A percentile compares a stretch with the other conserved stretches of the same genome.
Conservation (phyloP, 2,113 vertebrate genomes). For the Cnemophilus loriae region DNA sequence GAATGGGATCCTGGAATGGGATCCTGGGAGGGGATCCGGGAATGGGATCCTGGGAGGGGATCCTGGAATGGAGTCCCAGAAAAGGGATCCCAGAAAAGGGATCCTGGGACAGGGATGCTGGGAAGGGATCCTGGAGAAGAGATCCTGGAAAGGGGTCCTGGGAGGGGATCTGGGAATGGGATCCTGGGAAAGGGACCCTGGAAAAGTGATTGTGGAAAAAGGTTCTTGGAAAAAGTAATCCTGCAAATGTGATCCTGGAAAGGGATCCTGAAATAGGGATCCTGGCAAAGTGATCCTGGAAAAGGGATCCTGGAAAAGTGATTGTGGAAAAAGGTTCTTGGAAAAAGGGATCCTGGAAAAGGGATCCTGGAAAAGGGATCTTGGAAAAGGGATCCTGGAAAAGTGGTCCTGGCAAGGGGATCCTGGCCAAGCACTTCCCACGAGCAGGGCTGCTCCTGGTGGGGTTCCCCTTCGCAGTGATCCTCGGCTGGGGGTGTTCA, state of each 20-base stretch:
- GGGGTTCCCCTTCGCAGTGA: background rate
- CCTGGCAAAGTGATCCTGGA: background rate
- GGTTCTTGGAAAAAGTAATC: rapidly evolving
- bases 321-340: rapidly evolving
- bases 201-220: rapidly evolving
- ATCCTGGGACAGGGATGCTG: background rate
- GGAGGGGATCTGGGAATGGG: background rate
- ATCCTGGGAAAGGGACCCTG: background rate
- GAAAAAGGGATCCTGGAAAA: background rate
- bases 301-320: background rate
- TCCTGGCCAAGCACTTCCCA: background rate
- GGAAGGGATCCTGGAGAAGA: background rate
- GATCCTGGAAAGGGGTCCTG: background rate
- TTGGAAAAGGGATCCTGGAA: background rate
- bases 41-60: no score
- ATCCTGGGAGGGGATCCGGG: no score
- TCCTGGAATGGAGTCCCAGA: no score
- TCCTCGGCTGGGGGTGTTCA: background rate
- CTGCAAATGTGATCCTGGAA: background rate
- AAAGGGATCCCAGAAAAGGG: no score
- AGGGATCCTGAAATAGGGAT: background rate
- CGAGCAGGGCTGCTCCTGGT: background rate
- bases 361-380: background rate
- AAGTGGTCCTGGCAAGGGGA: background rate
- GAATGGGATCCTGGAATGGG: no score